Evolutionary conservation across 2,888 invertebrate species (phyloP).

Genomic region (Pharmacophagus antenor): DNA sequence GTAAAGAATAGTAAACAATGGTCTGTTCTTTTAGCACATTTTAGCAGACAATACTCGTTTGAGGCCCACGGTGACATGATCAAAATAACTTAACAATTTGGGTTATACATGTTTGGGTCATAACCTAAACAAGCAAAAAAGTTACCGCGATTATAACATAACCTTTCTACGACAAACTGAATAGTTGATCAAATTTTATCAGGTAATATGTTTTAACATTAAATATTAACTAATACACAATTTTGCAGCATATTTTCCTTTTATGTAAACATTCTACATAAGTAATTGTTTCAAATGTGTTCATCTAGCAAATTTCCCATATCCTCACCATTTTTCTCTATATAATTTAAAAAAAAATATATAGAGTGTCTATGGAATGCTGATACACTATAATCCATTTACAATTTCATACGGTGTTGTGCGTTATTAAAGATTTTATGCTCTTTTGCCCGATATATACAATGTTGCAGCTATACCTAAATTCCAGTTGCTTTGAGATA

Average conservation of each 20-base stretch:
- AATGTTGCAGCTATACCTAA: neutral
- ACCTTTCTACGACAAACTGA: neutral
- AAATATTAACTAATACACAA: too few species aligned
- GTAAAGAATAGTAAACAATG: constrained; percentile 15
- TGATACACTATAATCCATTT: neutral
- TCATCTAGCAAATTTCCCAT: too few species aligned
- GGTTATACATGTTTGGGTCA: too few species aligned
- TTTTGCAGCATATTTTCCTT: too few species aligned
- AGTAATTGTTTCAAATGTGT: too few species aligned
- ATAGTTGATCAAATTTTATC: neutral
- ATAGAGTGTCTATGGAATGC: neutral
- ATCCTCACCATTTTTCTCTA: too few species aligned
- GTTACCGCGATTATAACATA: neutral
- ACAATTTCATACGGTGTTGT: neutral
- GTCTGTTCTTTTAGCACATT: neutral
- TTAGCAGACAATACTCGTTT: neutral
- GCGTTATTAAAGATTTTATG: neutral
- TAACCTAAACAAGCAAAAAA: neutral
- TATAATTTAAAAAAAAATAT: too few species aligned
- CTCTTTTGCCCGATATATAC: neutral
- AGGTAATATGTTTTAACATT: neutral
- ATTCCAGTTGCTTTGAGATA: too few species aligned
- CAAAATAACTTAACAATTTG: too few species aligned
- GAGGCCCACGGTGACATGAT: neutral
- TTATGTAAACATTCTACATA: too few species aligned